Evolutionary conservation across 2,113 vertebrate genomes (phyloP), one percentile per base, ranked within the genome.

Genomic region (Larimichthys crocea): DNA sequence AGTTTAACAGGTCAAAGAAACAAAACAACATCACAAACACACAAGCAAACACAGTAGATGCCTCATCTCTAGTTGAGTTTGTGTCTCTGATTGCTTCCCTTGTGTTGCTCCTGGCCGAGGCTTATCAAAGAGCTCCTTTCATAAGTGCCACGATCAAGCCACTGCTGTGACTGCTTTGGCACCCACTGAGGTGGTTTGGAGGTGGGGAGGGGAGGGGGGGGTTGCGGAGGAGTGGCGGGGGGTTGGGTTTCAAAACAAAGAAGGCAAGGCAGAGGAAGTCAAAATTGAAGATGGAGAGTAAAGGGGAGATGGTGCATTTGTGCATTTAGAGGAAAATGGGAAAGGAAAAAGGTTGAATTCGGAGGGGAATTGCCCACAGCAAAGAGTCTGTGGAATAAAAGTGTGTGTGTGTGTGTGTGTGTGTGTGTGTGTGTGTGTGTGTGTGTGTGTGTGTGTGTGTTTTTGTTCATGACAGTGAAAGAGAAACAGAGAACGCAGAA

Each of bases 61-160:
- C 75, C 89, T 90, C 85, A 87, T 93, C 90, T 91, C 88, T 86
- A 55, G 91, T 86, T 88, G 87, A 82, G 86, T 86, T 91, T 88
- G 88, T 82, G 86, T 88, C 86, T 94, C 92, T 93, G 92, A 93
- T 93, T 93, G 90, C 92, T 89, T 94, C 92, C 90, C 93, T 92
- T 92, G 92, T 93, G 93, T 89, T 75, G 82, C 85, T 92, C 79
- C 84, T 91, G 91, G 74, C 89, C 86, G 65, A 85, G 79, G 85
- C 87, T 91, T 92, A 93, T 93, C 92, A 94, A 94, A 93, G 93
- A 84, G 89, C 86, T 84, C 85, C 91, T 94, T 94, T 94, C 92
- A 94, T 91, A 92, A 92, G 86, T 84, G 86, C 88, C 90, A 84
- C 88, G 91, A 94, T 93, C 93, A 92, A 93, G 92, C 85, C 90